phyloP scores from a whole-genome alignment of 2,888 invertebrate genomes.

The Argynnis bischoffii region DNA sequence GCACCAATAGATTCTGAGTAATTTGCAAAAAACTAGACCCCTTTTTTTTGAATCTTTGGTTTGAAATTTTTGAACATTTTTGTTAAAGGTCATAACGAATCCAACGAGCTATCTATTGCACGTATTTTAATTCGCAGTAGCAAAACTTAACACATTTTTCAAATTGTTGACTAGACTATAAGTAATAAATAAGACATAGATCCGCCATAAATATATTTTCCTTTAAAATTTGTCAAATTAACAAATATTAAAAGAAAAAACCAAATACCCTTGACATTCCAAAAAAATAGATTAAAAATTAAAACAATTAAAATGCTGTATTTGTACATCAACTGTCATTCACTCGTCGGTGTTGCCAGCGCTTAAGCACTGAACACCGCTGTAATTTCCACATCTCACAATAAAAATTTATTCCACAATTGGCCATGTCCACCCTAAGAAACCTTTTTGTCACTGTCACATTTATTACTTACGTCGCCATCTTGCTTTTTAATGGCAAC shows the following conservation, averaged over 20 bases:
- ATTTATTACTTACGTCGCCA: conserved; percentile 43
- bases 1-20: no score
- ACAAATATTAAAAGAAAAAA: conserved; percentile 2
- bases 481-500: conserved; percentile 43
- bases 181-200: no score
- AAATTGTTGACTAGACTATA: no score
- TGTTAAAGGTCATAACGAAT: no score
- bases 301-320: conserved; percentile 21
- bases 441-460: conserved; percentile 51
- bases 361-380: neutral
- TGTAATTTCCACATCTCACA: neutral
- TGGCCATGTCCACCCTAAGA: conserved; percentile 41
- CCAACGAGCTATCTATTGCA: no score
- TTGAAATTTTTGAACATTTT: no score
- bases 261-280: neutral
- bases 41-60: no score
- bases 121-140: no score
- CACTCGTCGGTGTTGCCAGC: conserved; percentile 15
- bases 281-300: conserved; percentile 9
- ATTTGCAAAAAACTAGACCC: no score
- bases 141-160: no score
- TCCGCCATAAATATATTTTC: no score
- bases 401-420: conserved; percentile 2
- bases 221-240: neutral
- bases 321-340: conserved; percentile 22